phyloP scores from a whole-genome alignment of 2,797 vertebrate genomes.

The Allobates femoralis region DNA sequence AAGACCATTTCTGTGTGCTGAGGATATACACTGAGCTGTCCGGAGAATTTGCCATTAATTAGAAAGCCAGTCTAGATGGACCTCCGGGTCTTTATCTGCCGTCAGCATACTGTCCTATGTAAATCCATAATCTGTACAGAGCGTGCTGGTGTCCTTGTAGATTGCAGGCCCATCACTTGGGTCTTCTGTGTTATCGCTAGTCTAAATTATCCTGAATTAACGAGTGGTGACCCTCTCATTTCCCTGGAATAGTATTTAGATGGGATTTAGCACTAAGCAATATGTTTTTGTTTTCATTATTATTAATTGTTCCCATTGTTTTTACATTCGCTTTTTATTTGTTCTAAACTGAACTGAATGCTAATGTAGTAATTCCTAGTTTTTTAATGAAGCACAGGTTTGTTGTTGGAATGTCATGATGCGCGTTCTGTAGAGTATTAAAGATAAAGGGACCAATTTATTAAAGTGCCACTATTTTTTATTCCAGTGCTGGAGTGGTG shows the following conservation, averaged over 20 bases:
- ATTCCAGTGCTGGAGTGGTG: no score
- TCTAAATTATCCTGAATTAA: not conserved
- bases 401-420: not conserved
- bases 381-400: not conserved
- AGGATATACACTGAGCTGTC: not conserved
- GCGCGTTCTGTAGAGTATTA: not conserved
- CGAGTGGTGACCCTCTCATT: constrained; percentile 3
- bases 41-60: constrained; percentile 8
- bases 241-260: not conserved
- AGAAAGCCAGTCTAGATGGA: not conserved
- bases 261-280: not conserved
- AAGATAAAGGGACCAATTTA: no score
- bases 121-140: constrained; percentile 7
- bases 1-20: not conserved
- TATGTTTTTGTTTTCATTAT: not conserved
- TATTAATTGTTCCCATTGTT: not conserved
- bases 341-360: not conserved
- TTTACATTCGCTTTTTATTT: not conserved
- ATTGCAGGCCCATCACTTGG: not conserved
- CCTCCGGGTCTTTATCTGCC: not conserved
- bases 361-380: not conserved
- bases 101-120: constrained; percentile 12
- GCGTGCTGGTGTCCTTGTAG: not conserved
- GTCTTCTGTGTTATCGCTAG: constrained; percentile 10
- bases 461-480: no score